Percentiles rank a stretch among this genome's conserved stretches.
Evolutionary conservation across 2,113 vertebrate species (phyloP).

Genomic region (Baryphthengus martii): DNA sequence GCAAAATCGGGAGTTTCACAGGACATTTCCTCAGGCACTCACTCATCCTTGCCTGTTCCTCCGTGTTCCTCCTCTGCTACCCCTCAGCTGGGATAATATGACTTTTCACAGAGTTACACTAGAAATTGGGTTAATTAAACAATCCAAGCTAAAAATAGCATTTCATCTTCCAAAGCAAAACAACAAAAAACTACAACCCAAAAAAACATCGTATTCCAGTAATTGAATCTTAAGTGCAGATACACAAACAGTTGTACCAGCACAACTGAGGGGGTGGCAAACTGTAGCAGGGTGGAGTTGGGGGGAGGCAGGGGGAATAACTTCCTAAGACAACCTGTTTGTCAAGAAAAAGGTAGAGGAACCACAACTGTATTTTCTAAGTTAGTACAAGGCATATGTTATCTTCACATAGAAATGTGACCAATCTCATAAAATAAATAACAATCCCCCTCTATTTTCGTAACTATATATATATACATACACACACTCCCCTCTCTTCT

Average conservation of each 20-base stretch:
- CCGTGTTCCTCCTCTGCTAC: background rate
- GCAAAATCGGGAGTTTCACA: background rate
- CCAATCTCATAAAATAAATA: background rate
- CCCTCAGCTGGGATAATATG: background rate
- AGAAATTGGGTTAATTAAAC: background rate
- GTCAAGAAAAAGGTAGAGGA: background rate
- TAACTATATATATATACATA: background rate
- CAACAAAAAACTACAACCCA: background rate
- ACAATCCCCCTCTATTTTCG: background rate
- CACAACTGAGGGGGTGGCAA: background rate
- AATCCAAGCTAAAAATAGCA: background rate
- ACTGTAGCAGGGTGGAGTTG: background rate
- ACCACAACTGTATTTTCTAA: background rate
- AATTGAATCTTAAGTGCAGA: background rate
- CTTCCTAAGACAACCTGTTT: background rate
- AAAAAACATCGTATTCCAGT: background rate
- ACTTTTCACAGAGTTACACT: background rate
- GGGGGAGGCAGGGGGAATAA: rapidly evolving
- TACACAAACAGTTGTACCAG: background rate
- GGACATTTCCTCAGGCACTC: background rate
- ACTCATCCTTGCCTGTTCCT: background rate
- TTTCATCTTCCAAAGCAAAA: background rate
- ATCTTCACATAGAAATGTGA: background rate
- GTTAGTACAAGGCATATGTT: background rate
- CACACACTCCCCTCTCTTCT: background rate